Conservation (phyloP, 2,113 vertebrate species). For the Eleginops maclovinus region DNA sequence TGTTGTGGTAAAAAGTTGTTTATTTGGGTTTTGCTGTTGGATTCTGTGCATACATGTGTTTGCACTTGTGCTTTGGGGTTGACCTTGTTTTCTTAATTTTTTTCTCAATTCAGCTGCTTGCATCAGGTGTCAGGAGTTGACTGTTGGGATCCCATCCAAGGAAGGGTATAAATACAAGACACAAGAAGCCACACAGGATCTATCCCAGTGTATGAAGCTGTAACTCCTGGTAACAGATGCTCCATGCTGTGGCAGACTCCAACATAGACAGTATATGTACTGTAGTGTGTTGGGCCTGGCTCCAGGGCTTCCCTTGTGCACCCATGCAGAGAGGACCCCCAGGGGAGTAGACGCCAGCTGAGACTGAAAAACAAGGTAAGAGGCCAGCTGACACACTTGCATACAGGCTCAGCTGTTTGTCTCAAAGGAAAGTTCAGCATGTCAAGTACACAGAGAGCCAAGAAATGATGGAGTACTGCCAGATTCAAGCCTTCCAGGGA, state of each 20-base stretch:
- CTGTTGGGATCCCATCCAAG: constrained; percentile 77
- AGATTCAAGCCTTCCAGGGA: constrained; percentile 62
- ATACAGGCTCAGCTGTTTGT: constrained; percentile 79
- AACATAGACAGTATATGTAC: constrained; percentile 34
- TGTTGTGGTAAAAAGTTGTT: constrained; percentile 56
- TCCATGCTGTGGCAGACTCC: constrained; percentile 47
- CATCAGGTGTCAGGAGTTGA: constrained; percentile 81
- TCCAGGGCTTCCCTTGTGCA: constrained; percentile 79
- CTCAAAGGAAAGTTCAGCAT: constrained; percentile 73
- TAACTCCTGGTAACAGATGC: constrained; percentile 67
- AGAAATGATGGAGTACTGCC: constrained; percentile 61
- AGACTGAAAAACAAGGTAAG: constrained; percentile 87
- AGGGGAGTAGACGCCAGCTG: constrained; percentile 82
- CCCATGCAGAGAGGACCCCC: constrained; percentile 80
- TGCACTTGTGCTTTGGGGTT: constrained; percentile 69
- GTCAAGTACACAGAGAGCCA: constrained; percentile 50
- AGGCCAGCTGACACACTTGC: constrained; percentile 80
- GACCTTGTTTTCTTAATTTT: constrained; percentile 67
- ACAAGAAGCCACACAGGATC: constrained; percentile 43
- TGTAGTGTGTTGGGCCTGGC: constrained; percentile 37
- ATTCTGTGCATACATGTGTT: constrained; percentile 62
- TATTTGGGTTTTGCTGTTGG: constrained; percentile 58
- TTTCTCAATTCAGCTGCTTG: constrained; percentile 72
- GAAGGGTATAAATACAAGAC: constrained; percentile 82
- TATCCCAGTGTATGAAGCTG: constrained; percentile 69